Evolutionary conservation across 2,888 invertebrate species (phyloP).

Genomic region (Entomobrya proxima): DNA sequence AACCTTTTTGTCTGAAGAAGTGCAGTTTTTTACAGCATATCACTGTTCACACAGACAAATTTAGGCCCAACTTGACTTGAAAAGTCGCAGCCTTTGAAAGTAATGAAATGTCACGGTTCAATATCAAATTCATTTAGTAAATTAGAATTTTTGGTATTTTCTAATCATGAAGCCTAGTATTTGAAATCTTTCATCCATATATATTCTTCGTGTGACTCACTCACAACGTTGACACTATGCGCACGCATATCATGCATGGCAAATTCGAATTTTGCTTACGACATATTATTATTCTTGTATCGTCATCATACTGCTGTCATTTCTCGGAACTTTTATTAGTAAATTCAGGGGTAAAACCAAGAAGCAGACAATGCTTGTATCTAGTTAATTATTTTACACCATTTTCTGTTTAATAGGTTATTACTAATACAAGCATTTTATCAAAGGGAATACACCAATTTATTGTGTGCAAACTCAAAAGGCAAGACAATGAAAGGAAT

Average conservation of each 20-base stretch:
- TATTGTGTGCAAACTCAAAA: too few species aligned
- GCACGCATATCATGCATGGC: too few species aligned
- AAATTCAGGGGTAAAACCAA: not conserved
- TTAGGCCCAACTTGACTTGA: not conserved
- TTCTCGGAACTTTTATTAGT: conserved; percentile 36
- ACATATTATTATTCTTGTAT: too few species aligned
- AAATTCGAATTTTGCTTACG: too few species aligned
- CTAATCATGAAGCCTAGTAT: not conserved
- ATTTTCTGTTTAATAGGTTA: not conserved
- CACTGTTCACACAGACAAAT: not conserved
- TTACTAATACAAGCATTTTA: too few species aligned
- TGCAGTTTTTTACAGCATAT: too few species aligned
- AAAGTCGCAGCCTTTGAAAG: conserved; percentile 25
- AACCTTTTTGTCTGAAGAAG: too few species aligned
- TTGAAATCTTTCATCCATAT: not conserved
- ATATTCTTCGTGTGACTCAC: not conserved
- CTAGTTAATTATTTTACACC: not conserved
- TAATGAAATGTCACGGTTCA: conserved; percentile 66
- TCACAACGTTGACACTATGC: not conserved
- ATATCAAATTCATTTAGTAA: conserved; percentile 57
- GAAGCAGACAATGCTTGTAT: not conserved
- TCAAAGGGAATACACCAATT: too few species aligned
- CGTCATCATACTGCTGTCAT: conserved; percentile 11
- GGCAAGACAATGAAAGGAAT: too few species aligned
- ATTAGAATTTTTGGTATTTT: conserved; percentile 23